Evolutionary conservation across 2,797 vertebrate genomes (phyloP), one percentile per base, ranked within the genome.

Genomic region (Squalus acanthias): DNA sequence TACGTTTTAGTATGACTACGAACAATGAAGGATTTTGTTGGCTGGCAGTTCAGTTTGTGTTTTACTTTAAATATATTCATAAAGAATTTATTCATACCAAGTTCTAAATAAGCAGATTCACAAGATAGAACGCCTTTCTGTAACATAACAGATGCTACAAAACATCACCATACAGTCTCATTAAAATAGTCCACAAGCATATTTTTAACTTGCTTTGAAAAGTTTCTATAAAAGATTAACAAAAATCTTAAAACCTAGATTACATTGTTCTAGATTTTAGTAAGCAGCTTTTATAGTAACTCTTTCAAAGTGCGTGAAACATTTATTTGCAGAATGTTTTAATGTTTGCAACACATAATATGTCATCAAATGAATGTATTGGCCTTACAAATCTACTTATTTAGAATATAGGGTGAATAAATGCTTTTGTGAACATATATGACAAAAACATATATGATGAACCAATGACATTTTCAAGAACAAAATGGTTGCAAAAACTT

Each of bases 11-110:
- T 69, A 20, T 69, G 57, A 60, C 29, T 65, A 92, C 60, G 29
- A 65, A 92, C 29, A 92, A 63, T 33, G 33, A 69, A 67, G 33
- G 91, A 70, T 72, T 69, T 72, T 70, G 91, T 69, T 46, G 60
- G 8, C 24, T 94, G n/a, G n/a, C 33, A 89, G 87, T 60, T 89
- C 26, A 65, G 33, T 72, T 72, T 95, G 24, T 74, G 39, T 46
- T 74, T 72, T 13, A n/a, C 60, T 95, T 95, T 95, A 95, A 95
- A 72, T 53, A 53, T 72, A 24, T 70, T 57, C 60, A 67, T 22
- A 94, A 67, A 94, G 89, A 92, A 92, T 92, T 92, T 95, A 95
- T 74, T 57, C 70, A 76, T 60, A 57, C 70, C 70, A 57, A 95
- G 70, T 57, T 76, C 70, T 74, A 95, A 74, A 72, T 53, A 95